These are phyloP conservation scores for Amazona vittata DNA, from an alignment of 2,113 vertebrate species.

Conservation along the genomic window DNA sequence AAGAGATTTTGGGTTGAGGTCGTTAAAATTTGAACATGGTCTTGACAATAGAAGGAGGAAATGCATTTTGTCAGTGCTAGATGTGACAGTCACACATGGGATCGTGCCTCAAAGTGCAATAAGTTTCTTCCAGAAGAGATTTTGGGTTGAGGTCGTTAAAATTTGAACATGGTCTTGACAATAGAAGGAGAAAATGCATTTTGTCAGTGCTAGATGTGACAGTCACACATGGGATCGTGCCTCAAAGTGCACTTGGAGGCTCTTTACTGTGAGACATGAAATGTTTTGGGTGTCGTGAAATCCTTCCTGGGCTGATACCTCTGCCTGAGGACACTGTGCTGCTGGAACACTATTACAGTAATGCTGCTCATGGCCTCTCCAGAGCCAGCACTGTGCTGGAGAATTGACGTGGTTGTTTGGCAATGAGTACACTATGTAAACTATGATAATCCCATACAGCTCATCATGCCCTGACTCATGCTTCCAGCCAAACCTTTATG, in stretches of 20 bases:
- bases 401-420: background rate
- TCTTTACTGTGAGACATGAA: background rate
- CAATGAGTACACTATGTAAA: constrained; percentile 23
- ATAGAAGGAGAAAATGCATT: background rate
- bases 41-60: background rate
- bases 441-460: background rate
- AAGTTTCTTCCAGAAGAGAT: background rate
- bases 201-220: background rate
- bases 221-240: accelerated
- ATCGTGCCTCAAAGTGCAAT: accelerated
- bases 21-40: background rate
- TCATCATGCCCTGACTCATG: background rate
- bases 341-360: background rate
- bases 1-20: background rate
- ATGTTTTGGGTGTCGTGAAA: accelerated
- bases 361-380: background rate
- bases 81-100: accelerated
- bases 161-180: background rate
- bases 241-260: accelerated
- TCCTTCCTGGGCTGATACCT: background rate
- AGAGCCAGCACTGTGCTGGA: accelerated
- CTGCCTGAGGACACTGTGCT: background rate
- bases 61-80: background rate
- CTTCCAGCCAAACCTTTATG: background rate
- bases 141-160: background rate